Evolutionary conservation across 2,797 vertebrate genomes (phyloP).

Genomic region (Dipus sagitta): DNA sequence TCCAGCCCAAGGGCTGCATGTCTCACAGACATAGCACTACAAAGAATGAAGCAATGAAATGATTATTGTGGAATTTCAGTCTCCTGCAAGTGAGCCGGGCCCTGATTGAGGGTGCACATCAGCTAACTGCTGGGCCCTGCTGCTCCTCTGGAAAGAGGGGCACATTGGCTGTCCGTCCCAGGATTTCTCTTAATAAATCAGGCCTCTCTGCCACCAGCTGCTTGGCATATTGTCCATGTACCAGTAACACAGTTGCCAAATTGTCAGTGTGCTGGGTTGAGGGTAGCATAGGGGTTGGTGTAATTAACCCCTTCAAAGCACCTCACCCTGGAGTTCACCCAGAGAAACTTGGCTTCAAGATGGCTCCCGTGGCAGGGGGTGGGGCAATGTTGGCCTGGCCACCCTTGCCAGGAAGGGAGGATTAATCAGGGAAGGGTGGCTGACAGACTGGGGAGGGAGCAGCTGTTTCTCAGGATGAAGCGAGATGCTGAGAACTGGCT

Average conservation of each 20-base stretch:
- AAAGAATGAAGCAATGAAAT: background rate
- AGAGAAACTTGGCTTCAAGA: constrained; percentile 58
- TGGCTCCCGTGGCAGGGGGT: background rate
- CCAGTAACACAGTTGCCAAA: constrained; percentile 60
- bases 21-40: background rate
- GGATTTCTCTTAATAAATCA: constrained; percentile 75
- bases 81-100: background rate
- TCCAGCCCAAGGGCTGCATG: background rate
- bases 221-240: constrained; percentile 76
- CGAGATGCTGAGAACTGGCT: background rate
- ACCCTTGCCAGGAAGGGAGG: constrained; percentile 21
- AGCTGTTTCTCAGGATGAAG: constrained; percentile 38
- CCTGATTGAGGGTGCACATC: background rate
- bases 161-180: constrained; percentile 65
- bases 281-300: background rate
- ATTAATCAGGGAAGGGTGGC: constrained; percentile 25
- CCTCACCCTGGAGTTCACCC: constrained; percentile 59
- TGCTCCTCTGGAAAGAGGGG: constrained; percentile 61
- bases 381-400: background rate
- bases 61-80: background rate
- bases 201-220: constrained; percentile 77
- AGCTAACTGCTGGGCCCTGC: constrained; percentile 6
- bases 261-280: constrained; percentile 64
- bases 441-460: constrained; percentile 26
- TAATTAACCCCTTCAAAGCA: constrained; percentile 63